Base-by-base conservation (phyloP, 2,797 vertebrate genomes). In the Rhinatrema bivittatum region DNA sequence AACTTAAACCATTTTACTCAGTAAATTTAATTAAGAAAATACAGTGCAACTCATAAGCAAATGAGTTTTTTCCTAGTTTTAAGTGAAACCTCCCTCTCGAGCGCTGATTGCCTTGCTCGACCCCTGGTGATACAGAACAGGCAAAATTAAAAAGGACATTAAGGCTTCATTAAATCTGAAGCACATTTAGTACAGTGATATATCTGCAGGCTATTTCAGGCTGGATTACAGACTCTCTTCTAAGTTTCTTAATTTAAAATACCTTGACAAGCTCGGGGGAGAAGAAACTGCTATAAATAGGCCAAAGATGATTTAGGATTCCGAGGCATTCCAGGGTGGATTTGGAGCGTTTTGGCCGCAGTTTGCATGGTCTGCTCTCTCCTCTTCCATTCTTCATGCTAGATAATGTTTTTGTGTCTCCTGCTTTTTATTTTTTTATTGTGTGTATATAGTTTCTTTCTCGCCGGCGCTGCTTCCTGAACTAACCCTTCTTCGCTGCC, bases 81-180 rank as follows among this genome's bases (percentile, higher is more conserved):
- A 78, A 85, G 79, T 48, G 76, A 75, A 80, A 67, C 80, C 79
- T 79, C 78, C 75, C 79, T 82, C 80, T 81, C 59, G 78, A 80
- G 81, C 72, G 76, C 70, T 83, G 79, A 82, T 85, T 84, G 79
- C 76, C 81, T 84, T 50, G 58, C 69, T 79, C 76, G 78, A 87
- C 83, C 84, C 81, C 81, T 79, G 79, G 78, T 81, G 77, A 73
- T 84, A 74, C 23, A 74, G 81, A 80, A 82, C 81, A 82, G 81
- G 78, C 79, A 82, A 81, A 86, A 84, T 83, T 82, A 86, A 84
- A 79, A 84, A 82, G 81, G 80, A 85, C 84, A 85, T 85, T 86
- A 86, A 84, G 81, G 82, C 84, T 85, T 86, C 84, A 86, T 88
- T 88, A 88, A 88, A 84, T 88, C 81, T 84, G 76, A 82, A 85